Evolutionary conservation across 2,113 vertebrate species (phyloP).

Genomic region (Sakesphorus luctuosus): DNA sequence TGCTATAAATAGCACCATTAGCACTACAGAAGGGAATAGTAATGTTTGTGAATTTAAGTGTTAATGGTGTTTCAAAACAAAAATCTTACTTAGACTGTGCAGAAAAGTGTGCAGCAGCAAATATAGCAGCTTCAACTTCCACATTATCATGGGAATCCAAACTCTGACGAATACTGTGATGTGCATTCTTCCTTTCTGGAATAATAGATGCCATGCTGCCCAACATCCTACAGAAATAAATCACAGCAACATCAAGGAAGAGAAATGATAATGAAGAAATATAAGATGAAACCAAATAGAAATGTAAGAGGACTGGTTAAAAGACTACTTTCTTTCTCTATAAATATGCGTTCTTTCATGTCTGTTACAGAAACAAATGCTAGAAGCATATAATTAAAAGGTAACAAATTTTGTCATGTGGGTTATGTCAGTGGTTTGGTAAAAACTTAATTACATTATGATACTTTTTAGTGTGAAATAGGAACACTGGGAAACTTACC

Average conservation of each 20-base stretch:
- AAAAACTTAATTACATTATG: not conserved
- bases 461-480: not conserved
- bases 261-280: not conserved
- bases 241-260: not conserved
- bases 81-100: constrained; percentile 93
- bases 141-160: constrained; percentile 97
- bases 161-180: constrained; percentile 98
- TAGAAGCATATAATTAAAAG: not conserved
- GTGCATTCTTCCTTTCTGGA: constrained; percentile 96
- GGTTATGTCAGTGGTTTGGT: not conserved
- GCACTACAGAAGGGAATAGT: not conserved
- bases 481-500: not conserved
- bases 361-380: not conserved
- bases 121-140: constrained; percentile 98
- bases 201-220: constrained; percentile 98
- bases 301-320: not conserved
- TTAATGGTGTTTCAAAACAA: not conserved
- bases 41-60: not conserved
- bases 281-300: not conserved
- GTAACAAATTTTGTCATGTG: not conserved
- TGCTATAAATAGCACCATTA: not conserved
- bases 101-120: constrained; percentile 96
- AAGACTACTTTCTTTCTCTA: not conserved
- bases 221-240: constrained; percentile 83
- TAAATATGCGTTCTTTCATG: not conserved